Conservation (phyloP, 2,888 invertebrate genomes). For the Anodontia alba region DNA sequence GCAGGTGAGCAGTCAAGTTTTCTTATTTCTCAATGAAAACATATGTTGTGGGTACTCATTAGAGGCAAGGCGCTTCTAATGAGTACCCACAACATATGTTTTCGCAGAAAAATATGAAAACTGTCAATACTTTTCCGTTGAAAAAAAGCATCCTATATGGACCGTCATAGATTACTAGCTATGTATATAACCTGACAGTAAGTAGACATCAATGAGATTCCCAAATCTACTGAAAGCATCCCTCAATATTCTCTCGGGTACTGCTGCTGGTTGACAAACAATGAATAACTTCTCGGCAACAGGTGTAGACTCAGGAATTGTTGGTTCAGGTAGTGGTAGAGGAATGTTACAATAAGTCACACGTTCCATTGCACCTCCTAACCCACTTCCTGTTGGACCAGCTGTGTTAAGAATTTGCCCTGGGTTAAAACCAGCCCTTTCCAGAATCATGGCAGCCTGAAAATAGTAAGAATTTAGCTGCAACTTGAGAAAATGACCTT, state of each 20-base stretch:
- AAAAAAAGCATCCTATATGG: too few relatives aligned
- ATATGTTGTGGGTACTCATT: too few relatives aligned
- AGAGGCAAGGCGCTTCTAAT: too few relatives aligned
- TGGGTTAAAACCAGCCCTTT: conserved; percentile 78
- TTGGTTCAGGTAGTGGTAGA: conserved; percentile 85
- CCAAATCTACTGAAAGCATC: conserved; percentile 97
- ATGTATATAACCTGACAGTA: conserved; percentile 93
- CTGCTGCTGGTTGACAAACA: conserved; percentile 88
- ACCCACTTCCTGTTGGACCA: neutral
- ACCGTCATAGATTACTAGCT: too few relatives aligned
- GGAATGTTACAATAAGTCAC: conserved; percentile 87
- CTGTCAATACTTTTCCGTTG: too few relatives aligned
- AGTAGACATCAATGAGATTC: conserved; percentile 94
- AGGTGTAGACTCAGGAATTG: conserved; percentile 85
- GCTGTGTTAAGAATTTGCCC: conserved; percentile 63
- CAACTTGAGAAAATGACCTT: too few relatives aligned
- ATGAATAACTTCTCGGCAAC: conserved; percentile 86
- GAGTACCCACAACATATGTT: too few relatives aligned
- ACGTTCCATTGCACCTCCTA: conserved; percentile 56
- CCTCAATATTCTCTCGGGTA: conserved; percentile 91
- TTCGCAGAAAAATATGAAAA: too few relatives aligned
- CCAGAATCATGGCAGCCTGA: conserved; percentile 77
- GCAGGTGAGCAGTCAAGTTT: too few relatives aligned
- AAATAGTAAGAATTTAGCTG: too few relatives aligned
- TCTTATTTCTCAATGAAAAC: too few relatives aligned